These are phyloP conservation scores for Thyatira batis DNA, from an alignment of 2,888 invertebrate genomes.

Conservation along the genomic window DNA sequence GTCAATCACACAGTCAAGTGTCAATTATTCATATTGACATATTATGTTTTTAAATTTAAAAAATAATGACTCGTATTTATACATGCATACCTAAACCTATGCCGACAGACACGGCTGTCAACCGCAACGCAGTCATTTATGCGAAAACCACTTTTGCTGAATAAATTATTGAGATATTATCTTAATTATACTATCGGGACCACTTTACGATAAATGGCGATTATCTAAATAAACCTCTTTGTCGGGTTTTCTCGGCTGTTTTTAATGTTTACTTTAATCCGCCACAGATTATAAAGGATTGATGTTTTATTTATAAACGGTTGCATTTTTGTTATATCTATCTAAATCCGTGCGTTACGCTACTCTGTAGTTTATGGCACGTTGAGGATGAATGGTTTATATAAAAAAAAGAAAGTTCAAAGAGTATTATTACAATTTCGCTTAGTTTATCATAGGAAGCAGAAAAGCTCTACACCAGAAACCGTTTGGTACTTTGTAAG, in stretches of 20 bases:
- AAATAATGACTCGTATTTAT: slow-evolving; percentile 2
- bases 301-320: not conserved
- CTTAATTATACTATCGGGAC: slow-evolving; percentile 52
- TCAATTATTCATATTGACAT: not conserved
- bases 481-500: too few relatives aligned
- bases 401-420: not conserved
- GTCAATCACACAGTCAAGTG: not conserved
- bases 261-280: slow-evolving; percentile 22
- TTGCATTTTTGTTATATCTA: not conserved
- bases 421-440: not conserved
- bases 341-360: not conserved
- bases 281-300: not conserved
- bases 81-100: not conserved
- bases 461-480: not conserved
- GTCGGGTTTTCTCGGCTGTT: slow-evolving; percentile 29
- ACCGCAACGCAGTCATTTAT: slow-evolving; percentile 29
- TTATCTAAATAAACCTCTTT: slow-evolving; percentile 39
- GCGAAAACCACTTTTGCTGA: slow-evolving; percentile 38
- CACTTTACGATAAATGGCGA: slow-evolving; percentile 35
- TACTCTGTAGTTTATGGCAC: not conserved
- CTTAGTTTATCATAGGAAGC: not conserved
- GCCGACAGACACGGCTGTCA: slow-evolving; percentile 10
- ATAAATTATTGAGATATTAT: slow-evolving; percentile 48
- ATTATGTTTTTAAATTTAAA: not conserved
- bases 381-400: not conserved